phyloP scores from a whole-genome alignment of 2,113 vertebrate genomes.

The Scytalopus superciliaris region DNA sequence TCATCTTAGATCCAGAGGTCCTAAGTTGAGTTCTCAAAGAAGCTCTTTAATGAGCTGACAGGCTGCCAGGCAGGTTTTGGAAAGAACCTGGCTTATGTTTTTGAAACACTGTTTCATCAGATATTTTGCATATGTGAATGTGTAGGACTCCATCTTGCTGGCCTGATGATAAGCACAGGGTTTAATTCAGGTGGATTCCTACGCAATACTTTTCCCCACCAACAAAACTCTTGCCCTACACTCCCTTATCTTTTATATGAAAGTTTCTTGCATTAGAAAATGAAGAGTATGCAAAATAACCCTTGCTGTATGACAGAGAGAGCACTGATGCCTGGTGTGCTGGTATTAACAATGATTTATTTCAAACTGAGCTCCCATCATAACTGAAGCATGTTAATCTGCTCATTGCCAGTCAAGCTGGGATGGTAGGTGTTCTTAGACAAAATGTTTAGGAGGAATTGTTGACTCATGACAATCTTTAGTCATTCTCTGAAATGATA shows the following conservation, averaged over 20 bases:
- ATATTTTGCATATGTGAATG: background rate
- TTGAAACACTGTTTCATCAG: background rate
- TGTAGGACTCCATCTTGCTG: background rate
- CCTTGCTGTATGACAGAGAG: background rate
- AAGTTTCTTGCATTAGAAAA: background rate
- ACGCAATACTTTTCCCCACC: background rate
- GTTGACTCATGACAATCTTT: slow-evolving; percentile 57
- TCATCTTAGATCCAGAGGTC: background rate
- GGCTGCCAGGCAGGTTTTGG: background rate
- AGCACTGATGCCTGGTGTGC: background rate
- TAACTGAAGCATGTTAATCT: slow-evolving; percentile 34
- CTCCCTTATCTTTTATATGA: background rate
- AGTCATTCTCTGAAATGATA: slow-evolving; percentile 53
- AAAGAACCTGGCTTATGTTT: background rate
- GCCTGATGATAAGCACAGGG: background rate
- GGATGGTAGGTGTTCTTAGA: slow-evolving; percentile 58
- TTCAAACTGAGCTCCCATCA: slow-evolving; percentile 16
- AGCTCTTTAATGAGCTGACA: background rate
- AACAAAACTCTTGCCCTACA: background rate
- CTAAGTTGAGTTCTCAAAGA: background rate
- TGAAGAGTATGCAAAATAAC: background rate
- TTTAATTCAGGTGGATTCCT: background rate
- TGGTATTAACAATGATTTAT: background rate
- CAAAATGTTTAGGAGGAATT: slow-evolving; percentile 55
- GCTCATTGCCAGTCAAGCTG: slow-evolving; percentile 45